Evolutionary conservation across 2,888 invertebrate species (phyloP).

Genomic region (Heliconius ismenius): DNA sequence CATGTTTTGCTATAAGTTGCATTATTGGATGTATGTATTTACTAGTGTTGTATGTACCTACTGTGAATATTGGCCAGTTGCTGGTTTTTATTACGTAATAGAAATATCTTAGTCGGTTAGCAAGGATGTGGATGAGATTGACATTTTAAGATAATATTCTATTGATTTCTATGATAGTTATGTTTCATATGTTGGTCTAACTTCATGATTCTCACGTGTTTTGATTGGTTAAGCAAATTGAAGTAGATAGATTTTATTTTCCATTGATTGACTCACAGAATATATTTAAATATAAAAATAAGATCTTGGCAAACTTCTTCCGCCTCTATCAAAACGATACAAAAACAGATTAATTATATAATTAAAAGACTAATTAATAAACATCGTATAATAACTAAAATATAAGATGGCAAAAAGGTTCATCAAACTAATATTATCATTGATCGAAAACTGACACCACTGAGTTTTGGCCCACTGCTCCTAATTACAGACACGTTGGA

Average conservation of each 20-base stretch:
- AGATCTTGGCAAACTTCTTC: background rate
- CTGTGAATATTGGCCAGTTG: constrained; percentile 3
- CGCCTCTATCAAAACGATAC: background rate
- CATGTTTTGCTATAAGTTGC: constrained; percentile 26
- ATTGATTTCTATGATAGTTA: too few relatives aligned
- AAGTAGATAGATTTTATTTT: background rate
- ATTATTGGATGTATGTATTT: constrained; percentile 20
- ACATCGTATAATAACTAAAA: background rate
- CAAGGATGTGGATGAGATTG: background rate
- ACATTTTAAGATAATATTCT: background rate
- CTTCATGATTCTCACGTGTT: background rate
- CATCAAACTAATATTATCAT: constrained; percentile 23
- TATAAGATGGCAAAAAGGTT: background rate
- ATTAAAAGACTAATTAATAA: background rate
- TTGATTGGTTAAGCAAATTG: too few relatives aligned
- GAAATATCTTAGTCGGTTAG: background rate
- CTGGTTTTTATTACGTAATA: background rate
- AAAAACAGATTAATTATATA: background rate
- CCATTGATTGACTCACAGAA: background rate
- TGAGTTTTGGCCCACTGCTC: constrained; percentile 74
- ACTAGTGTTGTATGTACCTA: background rate
- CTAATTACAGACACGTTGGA: constrained; percentile 74
- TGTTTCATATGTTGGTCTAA: background rate
- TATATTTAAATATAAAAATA: background rate
- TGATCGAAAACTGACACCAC: constrained; percentile 37